Evolutionary conservation across 1,140 invertebrate genomes (phyloP), one percentile per base, ranked within the genome.

Genomic region (Drosophila teissieri): DNA sequence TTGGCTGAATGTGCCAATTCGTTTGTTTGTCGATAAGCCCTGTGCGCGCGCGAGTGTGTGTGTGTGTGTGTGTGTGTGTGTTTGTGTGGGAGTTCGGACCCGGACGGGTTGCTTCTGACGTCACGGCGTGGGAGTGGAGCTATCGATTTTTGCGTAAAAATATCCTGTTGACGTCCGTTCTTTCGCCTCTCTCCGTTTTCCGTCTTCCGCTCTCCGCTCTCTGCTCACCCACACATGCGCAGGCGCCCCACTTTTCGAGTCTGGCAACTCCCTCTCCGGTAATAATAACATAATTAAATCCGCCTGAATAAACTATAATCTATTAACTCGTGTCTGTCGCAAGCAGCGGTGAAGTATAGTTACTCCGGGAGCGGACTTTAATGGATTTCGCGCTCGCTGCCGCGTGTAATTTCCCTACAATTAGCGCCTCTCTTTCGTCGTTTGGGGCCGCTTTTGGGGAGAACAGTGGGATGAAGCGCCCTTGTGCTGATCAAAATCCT

Each of bases 341-440:
- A 24, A 36, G 39, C 63, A 67, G 37, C 1, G 37, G 37, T 14
- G 60, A 78, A 51, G 44, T 31, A 14, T 48, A 48, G 46, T 56
- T 37, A 49, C 49, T 72, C 61, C 48, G 7, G 2, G 24, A 63
- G 67, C 46, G 27, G 24, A n/a, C 31, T 63, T 53, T 36, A 34
- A 31, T 37, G 37, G 27, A 8, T 36, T 19, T 45, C 37, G 15
- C 53, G 61, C 55, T 81, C 78, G 65, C 73, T 67, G 60, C 67
- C 46, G 42, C 75, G 64, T 72, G 76, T 88, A 83, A 86, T 86
- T 86, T 86, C 84, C 83, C 83, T 80, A 79, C 83, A 86, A 86
- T 86, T 88, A 86, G 73, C 83, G 83, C 75, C 80, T 85, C 48
- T 51, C 48, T 57, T 55, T 39, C 40, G 36, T 52, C 49, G 27